A percentile compares a stretch with the other conserved stretches of the same genome.
phyloP scores from a whole-genome alignment of 2,113 vertebrate species.

The Oreamnos americanus region DNA sequence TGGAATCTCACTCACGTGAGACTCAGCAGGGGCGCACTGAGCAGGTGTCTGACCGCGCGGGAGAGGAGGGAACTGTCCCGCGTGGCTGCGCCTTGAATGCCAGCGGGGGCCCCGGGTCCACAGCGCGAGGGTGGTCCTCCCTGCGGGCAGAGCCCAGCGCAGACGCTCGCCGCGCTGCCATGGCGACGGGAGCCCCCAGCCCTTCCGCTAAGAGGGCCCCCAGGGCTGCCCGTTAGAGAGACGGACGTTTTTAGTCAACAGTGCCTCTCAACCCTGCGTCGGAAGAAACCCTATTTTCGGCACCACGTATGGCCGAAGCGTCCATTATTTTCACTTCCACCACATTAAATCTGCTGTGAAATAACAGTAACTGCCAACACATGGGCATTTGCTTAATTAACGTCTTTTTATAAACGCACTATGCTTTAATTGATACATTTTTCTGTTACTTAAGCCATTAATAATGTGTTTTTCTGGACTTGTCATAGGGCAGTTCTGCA shows the following conservation, averaged over 20 bases:
- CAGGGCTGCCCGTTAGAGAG: slow-evolving; percentile 22
- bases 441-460: slow-evolving; percentile 25
- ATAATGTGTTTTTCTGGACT: neutral
- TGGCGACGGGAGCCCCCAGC: slow-evolving; percentile 14
- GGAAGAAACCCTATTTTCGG: neutral
- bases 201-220: neutral
- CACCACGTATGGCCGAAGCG: neutral
- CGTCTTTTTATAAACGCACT: slow-evolving; percentile 1
- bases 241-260: slow-evolving; percentile 15
- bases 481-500: neutral
- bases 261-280: neutral
- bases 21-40: rapidly evolving
- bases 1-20: neutral
- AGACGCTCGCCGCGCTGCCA: neutral
- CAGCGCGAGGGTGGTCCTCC: neutral
- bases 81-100: neutral
- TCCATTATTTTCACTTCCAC: slow-evolving; percentile 21
- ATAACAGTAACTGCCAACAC: slow-evolving; percentile 17
- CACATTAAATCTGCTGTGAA: neutral
- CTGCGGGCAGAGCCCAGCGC: neutral
- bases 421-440: neutral
- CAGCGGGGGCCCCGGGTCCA: neutral
- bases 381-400: neutral
- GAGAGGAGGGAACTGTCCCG: neutral
- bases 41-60: neutral